A percentile compares a stretch with the other conserved stretches of the same genome.
Conservation (phyloP, 2,113 vertebrate genomes). For the Falcunculus frontatus region DNA sequence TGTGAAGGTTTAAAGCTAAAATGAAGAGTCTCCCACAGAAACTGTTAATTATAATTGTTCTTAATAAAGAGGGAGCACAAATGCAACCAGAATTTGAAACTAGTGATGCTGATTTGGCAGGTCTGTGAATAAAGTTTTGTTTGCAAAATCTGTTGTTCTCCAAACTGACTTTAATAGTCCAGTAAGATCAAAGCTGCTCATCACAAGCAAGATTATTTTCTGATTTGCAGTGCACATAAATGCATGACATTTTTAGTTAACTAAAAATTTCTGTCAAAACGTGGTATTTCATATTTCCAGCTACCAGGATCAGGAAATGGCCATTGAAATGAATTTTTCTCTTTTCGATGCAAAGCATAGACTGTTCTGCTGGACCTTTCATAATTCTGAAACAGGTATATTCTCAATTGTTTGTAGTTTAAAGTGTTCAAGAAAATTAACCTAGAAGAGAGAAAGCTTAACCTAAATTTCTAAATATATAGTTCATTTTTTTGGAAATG, state of each 20-base stretch:
- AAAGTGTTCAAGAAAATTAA: neutral
- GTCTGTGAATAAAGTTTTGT: neutral
- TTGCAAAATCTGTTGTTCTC: neutral
- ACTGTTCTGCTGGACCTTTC: neutral
- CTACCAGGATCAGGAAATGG: neutral
- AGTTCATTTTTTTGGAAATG: neutral
- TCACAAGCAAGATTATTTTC: neutral
- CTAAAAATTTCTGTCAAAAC: neutral
- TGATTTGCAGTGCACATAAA: neutral
- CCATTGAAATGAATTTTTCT: neutral
- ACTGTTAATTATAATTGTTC: slow-evolving; percentile 58
- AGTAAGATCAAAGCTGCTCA: neutral
- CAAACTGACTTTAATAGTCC: neutral
- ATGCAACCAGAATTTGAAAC: slow-evolving; percentile 37
- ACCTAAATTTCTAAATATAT: neutral
- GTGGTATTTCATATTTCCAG: neutral
- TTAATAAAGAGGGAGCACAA: slow-evolving; percentile 41
- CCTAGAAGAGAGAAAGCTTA: neutral
- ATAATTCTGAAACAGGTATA: neutral
- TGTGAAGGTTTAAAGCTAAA: slow-evolving; percentile 51
- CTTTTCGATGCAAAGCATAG: neutral
- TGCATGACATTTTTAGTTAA: neutral
- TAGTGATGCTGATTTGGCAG: neutral
- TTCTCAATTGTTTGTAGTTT: neutral
- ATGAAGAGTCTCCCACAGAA: slow-evolving; percentile 49